These are phyloP conservation scores for Calycopis cecrops DNA, from an alignment of 1,140 invertebrate species.

Conservation along the genomic window DNA sequence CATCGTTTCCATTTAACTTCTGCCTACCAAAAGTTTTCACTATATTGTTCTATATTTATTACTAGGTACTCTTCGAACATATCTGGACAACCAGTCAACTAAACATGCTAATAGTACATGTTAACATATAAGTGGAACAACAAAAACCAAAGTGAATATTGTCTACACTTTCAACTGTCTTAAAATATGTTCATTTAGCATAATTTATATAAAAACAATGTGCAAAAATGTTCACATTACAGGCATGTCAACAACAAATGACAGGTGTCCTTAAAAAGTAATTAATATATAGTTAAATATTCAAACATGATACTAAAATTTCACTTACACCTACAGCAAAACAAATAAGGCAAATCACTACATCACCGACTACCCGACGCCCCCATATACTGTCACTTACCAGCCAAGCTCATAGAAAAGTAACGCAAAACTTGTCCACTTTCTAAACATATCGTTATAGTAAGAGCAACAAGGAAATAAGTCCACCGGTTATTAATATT, in stretches of 20 bases:
- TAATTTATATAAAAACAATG: constrained; percentile 11
- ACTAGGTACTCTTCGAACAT: constrained; percentile 5
- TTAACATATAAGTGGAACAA: constrained; percentile 4
- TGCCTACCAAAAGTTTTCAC: constrained; percentile 3
- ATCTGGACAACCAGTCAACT: not conserved
- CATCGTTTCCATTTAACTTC: constrained; percentile 29
- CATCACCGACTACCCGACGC: constrained; percentile 19
- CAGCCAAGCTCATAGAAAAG: constrained; percentile 44
- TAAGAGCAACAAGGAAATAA: no score
- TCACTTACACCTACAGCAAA: constrained; percentile 62
- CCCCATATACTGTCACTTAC: constrained; percentile 14
- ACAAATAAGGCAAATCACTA: constrained; percentile 67
- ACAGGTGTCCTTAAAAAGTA: constrained; percentile 14
- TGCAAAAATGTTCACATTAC: constrained; percentile 5
- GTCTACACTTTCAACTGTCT: constrained; percentile 6
- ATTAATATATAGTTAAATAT: constrained; percentile 21
- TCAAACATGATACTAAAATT: constrained; percentile 40
- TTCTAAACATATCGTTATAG: not conserved
- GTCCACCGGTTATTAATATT: no score
- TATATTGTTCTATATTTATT: constrained; percentile 14
- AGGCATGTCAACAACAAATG: constrained; percentile 1
- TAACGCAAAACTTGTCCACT: constrained; percentile 16
- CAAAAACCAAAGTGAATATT: constrained; percentile 6
- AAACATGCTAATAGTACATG: not conserved
- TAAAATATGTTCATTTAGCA: constrained; percentile 10